Base-by-base conservation (phyloP, 2,113 vertebrate species). In the Sander vitreus region DNA sequence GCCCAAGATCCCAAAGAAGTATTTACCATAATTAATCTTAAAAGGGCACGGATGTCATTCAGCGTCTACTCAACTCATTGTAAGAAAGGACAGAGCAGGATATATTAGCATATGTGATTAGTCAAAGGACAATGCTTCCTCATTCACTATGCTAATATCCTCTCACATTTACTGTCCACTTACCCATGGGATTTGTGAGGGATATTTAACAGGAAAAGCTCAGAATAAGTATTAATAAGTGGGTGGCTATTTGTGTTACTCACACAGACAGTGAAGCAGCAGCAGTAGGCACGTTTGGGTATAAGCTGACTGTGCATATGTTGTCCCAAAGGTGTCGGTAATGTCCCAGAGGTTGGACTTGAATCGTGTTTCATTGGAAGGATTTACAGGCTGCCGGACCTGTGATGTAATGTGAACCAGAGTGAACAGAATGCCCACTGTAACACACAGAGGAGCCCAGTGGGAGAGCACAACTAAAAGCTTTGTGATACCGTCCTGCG, bases 71-170 rank as follows among this genome's bases (percentile, higher is more conserved):
- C 76, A 60, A 45, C 80, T 80, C 65, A 67, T 88, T 80, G 65
- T 53, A 76, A 69, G 84, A 88, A 87, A 88, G 91, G 89, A 95
- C 85, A 86, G 50, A 75, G 79, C 55, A n/a, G 89, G 88, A 89
- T 92, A 92, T 75, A 94, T 94, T 94, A 91, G 83, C 92, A 93
- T 95, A 86, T 81, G 45, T 82, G 82, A 95, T 94, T 85, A 93
- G 90, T 93, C 92, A 92, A 80, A 90, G 79, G 88, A 89, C 81
- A 87, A 91, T 76, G 76, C 80, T 84, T 83, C 62, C 81, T 92
- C 76, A 82, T 91, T 92, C n/a, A 21, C 36, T 88, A 91, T 93
- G 92, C 80, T 88, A 91, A 93, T 91, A 89, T 85, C 59, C 74
- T 6, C 47, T 89, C 88, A 81, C 73, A 68, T 80, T 89, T 79